A percentile compares a stretch with the other conserved stretches of the same genome.
These are phyloP conservation scores for Dipodomys stephensi DNA, from an alignment of 2,113 vertebrate species.

Conservation along the genomic window DNA sequence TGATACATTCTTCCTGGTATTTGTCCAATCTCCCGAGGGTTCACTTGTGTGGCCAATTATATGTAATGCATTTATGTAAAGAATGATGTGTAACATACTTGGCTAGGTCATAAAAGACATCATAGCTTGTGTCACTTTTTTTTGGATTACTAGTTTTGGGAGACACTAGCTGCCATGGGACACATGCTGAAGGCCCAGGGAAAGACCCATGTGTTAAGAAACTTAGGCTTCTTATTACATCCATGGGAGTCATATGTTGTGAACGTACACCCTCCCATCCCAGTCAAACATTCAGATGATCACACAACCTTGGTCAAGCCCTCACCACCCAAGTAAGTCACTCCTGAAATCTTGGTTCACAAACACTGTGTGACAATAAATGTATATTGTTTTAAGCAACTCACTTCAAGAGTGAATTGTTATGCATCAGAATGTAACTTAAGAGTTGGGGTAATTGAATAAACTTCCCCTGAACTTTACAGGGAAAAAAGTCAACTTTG, in stretches of 20 bases:
- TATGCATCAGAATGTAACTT: not conserved
- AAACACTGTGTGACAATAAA: conserved; percentile 11
- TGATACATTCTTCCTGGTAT: not conserved
- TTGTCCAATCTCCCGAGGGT: not conserved
- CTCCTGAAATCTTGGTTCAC: conserved; percentile 26
- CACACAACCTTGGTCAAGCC: not conserved
- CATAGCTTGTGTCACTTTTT: conserved; percentile 17
- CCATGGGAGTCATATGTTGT: not conserved
- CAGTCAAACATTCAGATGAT: not conserved
- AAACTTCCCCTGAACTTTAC: conserved; percentile 26
- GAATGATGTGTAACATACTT: not conserved
- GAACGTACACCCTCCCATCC: not conserved
- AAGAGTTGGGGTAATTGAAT: not conserved
- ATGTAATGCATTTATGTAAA: not conserved
- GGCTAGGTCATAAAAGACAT: not conserved
- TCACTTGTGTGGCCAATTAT: not conserved
- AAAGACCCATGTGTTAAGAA: not conserved
- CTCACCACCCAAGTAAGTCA: not conserved
- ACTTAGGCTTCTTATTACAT: not conserved
- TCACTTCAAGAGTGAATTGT: not conserved
- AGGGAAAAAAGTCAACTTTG: conserved; percentile 1
- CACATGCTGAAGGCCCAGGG: not conserved
- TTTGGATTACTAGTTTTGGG: not conserved
- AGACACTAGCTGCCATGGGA: not conserved
- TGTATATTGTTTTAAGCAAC: conserved; percentile 34